A percentile compares a stretch with the other conserved stretches of the same genome.
Conservation (phyloP, 1,140 invertebrate genomes). For the Cherax destructor region DNA sequence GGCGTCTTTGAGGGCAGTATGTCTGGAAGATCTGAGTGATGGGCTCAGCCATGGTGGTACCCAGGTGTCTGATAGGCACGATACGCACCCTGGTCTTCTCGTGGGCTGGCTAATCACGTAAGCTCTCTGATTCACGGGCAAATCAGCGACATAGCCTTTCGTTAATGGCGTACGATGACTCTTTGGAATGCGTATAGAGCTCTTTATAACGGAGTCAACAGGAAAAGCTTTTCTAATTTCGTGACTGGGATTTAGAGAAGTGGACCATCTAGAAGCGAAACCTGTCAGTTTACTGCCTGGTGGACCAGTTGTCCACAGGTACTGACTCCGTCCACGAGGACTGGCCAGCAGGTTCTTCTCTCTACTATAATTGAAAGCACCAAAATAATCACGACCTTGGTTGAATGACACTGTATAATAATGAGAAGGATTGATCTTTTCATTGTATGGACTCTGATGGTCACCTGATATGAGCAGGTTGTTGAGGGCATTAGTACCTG, state of each 20-base stretch:
- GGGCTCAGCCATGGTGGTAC: background rate
- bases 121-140: background rate
- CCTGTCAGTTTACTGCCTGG: too few species aligned
- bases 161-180: background rate
- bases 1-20: background rate
- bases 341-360: background rate
- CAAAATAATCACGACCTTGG: background rate
- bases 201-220: background rate
- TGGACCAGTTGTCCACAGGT: background rate
- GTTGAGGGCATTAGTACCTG: background rate
- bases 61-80: background rate
- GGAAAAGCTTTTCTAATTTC: background rate
- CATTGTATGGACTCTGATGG: background rate
- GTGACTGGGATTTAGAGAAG: background rate
- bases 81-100: too few species aligned
- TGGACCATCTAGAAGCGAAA: background rate
- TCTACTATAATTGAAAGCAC: background rate
- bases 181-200: background rate
- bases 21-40: background rate
- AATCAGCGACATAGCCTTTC: background rate
- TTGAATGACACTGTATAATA: background rate
- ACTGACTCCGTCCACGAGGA: background rate
- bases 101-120: background rate
- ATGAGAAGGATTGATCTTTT: background rate
- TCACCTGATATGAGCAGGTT: background rate